phyloP scores from a whole-genome alignment of 2,797 vertebrate species.

The Bradypus variegatus region DNA sequence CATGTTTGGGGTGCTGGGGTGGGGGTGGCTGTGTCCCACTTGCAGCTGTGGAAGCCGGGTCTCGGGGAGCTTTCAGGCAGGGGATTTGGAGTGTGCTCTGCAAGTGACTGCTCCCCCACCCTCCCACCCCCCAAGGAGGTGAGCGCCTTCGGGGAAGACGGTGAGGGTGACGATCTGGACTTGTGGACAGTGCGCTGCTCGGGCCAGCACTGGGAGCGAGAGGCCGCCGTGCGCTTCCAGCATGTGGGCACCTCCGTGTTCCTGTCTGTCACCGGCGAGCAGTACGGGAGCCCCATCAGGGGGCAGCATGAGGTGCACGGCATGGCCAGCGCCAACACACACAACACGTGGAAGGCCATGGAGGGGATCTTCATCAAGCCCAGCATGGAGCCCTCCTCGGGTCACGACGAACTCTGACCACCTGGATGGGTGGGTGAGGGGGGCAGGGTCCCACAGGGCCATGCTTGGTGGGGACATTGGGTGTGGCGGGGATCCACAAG shows the following conservation, averaged over 20 bases:
- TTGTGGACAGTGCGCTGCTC: constrained; percentile 92
- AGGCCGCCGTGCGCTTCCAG: constrained; percentile 87
- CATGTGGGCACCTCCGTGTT: constrained; percentile 88
- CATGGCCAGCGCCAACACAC: constrained; percentile 80
- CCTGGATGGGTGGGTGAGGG: not conserved
- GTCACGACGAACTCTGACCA: constrained; percentile 89
- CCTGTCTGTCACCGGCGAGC: constrained; percentile 92
- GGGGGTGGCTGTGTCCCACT: not conserved
- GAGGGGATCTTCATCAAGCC: constrained; percentile 96
- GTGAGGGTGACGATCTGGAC: constrained; percentile 94
- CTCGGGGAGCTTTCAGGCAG: not conserved
- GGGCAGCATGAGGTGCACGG: constrained; percentile 94
- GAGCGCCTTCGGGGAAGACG: constrained; percentile 95
- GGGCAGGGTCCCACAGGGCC: not conserved
- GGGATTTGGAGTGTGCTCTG: not conserved
- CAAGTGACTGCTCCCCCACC: not conserved
- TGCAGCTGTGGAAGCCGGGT: not conserved
- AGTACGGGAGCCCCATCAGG: constrained; percentile 92
- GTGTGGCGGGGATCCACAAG: constrained; percentile 44
- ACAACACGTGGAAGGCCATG: constrained; percentile 94
- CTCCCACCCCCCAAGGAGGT: constrained; percentile 81
- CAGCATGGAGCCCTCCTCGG: constrained; percentile 70
- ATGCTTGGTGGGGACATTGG: constrained; percentile 34
- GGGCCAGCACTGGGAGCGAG: constrained; percentile 85
- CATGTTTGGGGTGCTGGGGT: not conserved